Evolutionary conservation across 2,797 vertebrate genomes (phyloP).

Genomic region (Limnodromus scolopaceus): DNA sequence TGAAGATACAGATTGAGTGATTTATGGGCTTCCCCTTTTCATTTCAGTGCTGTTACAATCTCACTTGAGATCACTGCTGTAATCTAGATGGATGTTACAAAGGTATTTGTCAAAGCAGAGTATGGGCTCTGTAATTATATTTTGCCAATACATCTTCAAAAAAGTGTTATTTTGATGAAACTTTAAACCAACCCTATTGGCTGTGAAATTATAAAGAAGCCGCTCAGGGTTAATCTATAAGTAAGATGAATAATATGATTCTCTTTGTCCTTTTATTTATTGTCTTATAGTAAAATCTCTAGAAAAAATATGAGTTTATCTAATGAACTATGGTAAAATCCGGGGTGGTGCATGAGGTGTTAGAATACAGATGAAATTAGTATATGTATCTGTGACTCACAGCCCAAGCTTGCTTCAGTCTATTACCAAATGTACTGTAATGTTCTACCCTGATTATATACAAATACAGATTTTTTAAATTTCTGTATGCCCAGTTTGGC

Average conservation of each 20-base stretch:
- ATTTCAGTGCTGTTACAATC: constrained; percentile 33
- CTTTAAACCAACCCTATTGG: background rate
- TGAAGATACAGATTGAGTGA: constrained; percentile 34
- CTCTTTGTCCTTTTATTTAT: constrained; percentile 29
- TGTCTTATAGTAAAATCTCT: constrained; percentile 49
- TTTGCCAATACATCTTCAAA: background rate
- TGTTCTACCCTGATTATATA: background rate
- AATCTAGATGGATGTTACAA: constrained; percentile 24
- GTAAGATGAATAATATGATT: background rate
- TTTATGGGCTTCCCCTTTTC: constrained; percentile 61
- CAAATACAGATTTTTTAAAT: background rate
- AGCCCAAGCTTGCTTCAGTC: background rate
- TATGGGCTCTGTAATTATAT: background rate
- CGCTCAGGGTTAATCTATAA: background rate
- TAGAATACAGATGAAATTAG: background rate
- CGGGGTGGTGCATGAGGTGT: background rate
- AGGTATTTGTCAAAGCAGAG: constrained; percentile 37
- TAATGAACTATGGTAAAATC: constrained; percentile 31
- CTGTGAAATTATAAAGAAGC: background rate
- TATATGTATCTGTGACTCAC: background rate
- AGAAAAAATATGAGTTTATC: constrained; percentile 1
- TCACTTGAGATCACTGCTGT: constrained; percentile 49
- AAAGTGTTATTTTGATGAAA: constrained; percentile 46
- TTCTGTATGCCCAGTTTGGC: background rate
- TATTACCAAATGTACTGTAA: constrained; percentile 2